Conservation (phyloP, 1,140 invertebrate species). For the Myzus persicae region DNA sequence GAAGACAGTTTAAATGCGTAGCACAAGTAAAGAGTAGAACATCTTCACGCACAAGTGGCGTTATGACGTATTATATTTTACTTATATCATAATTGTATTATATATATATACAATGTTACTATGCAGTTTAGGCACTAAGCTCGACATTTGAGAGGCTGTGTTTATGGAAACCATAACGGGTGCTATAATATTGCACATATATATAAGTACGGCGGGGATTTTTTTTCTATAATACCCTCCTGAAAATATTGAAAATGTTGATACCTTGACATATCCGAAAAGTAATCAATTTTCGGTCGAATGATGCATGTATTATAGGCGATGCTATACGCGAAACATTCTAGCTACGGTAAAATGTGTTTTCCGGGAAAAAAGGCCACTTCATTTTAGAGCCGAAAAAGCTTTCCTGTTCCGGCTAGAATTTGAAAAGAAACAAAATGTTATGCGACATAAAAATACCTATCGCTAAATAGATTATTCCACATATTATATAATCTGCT, state of each 20-base stretch:
- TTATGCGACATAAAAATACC: neutral
- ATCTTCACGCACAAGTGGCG: neutral
- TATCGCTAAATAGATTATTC: neutral
- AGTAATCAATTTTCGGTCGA: constrained; percentile 1
- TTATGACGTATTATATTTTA: neutral
- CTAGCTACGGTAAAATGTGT: neutral
- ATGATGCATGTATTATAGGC: neutral
- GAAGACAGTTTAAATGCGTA: neutral
- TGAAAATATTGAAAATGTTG: neutral
- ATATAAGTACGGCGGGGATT: too few relatives aligned
- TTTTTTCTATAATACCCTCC: neutral
- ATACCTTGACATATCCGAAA: neutral
- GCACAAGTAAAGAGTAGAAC: neutral
- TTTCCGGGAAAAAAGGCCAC: neutral
- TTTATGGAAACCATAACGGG: neutral
- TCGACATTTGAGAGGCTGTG: neutral
- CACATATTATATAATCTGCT: neutral
- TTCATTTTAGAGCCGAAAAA: neutral
- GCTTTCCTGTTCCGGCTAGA: neutral
- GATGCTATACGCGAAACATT: neutral
- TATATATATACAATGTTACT: neutral
- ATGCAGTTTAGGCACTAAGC: neutral
- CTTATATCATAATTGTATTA: too few relatives aligned
- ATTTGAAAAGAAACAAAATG: neutral
- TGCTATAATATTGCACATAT: neutral